These are phyloP conservation scores for Calypte anna DNA, from an alignment of 2,113 vertebrate genomes.

Conservation along the genomic window DNA sequence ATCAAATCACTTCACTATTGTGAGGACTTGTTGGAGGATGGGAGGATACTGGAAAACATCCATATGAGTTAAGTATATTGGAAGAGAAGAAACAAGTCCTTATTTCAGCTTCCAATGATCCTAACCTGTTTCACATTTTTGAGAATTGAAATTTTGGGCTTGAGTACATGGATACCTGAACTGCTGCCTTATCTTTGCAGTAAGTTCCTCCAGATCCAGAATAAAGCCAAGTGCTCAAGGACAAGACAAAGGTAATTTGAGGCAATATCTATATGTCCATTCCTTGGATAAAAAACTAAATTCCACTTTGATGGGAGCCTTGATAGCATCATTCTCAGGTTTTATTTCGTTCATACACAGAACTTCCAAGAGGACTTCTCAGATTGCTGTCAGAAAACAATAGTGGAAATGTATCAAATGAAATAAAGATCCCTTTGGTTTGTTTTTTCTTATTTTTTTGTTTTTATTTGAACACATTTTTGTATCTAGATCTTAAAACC, in stretches of 20 bases:
- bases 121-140: not conserved
- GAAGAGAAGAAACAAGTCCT: not conserved
- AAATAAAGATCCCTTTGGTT: not conserved
- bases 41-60: not conserved
- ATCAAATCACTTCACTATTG: not conserved
- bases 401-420: not conserved
- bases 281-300: not conserved
- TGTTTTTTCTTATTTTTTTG: not conserved
- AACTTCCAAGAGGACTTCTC: not conserved
- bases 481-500: constrained; percentile 4
- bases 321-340: not conserved
- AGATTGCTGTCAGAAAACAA: not conserved
- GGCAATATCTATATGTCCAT: not conserved
- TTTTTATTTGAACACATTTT: not conserved
- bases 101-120: not conserved
- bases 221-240: not conserved
- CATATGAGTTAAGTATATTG: not conserved
- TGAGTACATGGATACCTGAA: accelerated
- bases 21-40: not conserved
- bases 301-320: not conserved
- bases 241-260: not conserved
- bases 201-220: not conserved
- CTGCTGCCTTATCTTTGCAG: not conserved
- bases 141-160: not conserved
- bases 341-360: not conserved